phyloP scores from a whole-genome alignment of 1,140 invertebrate species.

The Pteromalus puparum region DNA sequence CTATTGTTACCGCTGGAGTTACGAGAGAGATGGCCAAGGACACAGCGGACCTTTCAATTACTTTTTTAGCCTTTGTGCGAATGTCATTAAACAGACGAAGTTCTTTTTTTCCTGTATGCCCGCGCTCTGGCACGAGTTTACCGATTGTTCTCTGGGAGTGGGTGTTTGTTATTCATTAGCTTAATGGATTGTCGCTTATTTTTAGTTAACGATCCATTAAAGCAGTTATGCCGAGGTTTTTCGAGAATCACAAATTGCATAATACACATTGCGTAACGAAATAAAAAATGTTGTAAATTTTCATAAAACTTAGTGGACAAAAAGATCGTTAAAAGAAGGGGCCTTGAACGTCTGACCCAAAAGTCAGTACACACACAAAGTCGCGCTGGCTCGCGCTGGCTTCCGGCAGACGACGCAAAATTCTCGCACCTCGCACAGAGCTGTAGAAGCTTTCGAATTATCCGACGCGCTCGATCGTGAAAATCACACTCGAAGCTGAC shows the following conservation, averaged over 20 bases:
- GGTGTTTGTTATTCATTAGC: constrained; percentile 28
- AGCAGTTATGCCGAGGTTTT: too few relatives aligned
- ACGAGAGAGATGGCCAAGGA: constrained; percentile 39
- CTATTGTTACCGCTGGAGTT: constrained; percentile 7
- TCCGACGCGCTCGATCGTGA: constrained; percentile 41
- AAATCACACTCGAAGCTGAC: constrained; percentile 35
- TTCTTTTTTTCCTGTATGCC: neutral
- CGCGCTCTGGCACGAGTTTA: neutral
- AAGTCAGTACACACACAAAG: too few relatives aligned
- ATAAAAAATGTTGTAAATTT: neutral
- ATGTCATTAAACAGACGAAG: constrained; percentile 14
- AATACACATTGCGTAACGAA: neutral
- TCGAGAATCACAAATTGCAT: too few relatives aligned
- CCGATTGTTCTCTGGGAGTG: constrained; percentile 17
- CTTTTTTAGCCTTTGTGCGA: constrained; percentile 25
- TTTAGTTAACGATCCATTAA: constrained; percentile 17
- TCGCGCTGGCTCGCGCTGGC: too few relatives aligned
- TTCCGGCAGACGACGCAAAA: constrained; percentile 9
- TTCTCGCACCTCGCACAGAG: constrained; percentile 1
- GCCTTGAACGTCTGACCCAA: too few relatives aligned
- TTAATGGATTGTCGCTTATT: constrained; percentile 29
- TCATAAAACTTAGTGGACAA: too few relatives aligned
- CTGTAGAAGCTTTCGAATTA: constrained; percentile 1
- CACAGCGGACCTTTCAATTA: constrained; percentile 29
- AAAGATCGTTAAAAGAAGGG: too few relatives aligned